phyloP scores from a whole-genome alignment of 2,888 invertebrate species.

The Drosophila nigricruria region DNA sequence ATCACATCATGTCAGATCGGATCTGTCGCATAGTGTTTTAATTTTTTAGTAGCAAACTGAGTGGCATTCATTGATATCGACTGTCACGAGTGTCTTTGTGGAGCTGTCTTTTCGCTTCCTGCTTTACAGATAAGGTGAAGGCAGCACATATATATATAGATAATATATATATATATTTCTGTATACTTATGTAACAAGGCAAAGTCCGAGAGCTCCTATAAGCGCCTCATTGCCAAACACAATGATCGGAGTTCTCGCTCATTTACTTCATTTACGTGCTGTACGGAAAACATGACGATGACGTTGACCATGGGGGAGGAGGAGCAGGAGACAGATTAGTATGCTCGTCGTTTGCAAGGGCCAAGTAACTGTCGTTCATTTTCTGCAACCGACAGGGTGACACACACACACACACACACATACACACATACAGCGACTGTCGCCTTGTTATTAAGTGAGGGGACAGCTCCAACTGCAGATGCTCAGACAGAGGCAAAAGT shows the following conservation, averaged over 20 bases:
- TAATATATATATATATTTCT: neutral
- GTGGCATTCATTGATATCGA: slow-evolving; percentile 75
- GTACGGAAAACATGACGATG: slow-evolving; percentile 11
- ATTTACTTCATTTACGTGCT: slow-evolving; percentile 47
- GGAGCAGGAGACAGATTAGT: slow-evolving; percentile 66
- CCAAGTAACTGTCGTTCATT: slow-evolving; percentile 61
- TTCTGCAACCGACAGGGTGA: slow-evolving; percentile 59
- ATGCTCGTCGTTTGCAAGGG: slow-evolving; percentile 62
- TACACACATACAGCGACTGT: slow-evolving; percentile 17
- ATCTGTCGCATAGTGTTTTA: slow-evolving; percentile 63
- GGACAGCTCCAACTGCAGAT: slow-evolving; percentile 17
- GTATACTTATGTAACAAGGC: neutral
- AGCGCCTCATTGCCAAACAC: slow-evolving; percentile 50
- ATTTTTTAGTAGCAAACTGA: slow-evolving; percentile 66
- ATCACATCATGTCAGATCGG: slow-evolving; percentile 21
- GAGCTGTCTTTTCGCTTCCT: slow-evolving; percentile 9
- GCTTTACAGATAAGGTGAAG: slow-evolving; percentile 5
- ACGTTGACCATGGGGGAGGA: slow-evolving; percentile 7
- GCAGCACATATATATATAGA: slow-evolving; percentile 28
- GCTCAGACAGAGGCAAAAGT: slow-evolving; percentile 62
- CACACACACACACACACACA: slow-evolving; percentile 47
- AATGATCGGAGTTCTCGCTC: slow-evolving; percentile 41
- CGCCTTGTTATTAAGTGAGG: slow-evolving; percentile 69
- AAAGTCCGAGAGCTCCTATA: slow-evolving; percentile 25
- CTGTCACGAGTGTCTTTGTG: slow-evolving; percentile 65